Base-by-base conservation (phyloP, 2,888 invertebrate genomes). In the Nycteola revayana region DNA sequence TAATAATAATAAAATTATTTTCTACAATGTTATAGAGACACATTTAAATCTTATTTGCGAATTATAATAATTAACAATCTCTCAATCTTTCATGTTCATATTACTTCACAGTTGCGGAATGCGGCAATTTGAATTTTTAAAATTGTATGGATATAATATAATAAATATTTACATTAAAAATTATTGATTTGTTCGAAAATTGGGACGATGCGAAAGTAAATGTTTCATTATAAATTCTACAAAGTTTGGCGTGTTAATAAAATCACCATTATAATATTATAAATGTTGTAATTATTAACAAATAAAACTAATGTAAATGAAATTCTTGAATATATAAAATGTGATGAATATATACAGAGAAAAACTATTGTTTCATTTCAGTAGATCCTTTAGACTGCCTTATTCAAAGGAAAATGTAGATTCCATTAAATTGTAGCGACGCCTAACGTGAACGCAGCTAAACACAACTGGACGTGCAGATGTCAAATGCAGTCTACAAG, bases 261-360 rank as follows among this genome's bases (percentile, higher is more conserved):
- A 32, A 14, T 39, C 53, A 56, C 50, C 38, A 46, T 37, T 39
- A 41, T 37, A 44, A 32, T 37, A 54, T 42, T 45, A 47, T 50
- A 37, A 48, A 53, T 56, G 56, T 56, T 48, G 51, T 55, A 49
- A 60, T 67, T 48, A 64, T 61, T 65, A 58, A 42, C 44, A 49
- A 53, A 47, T 49, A 54, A n/a, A n/a, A n/a, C 48, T 39, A 57
- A 49, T 60, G 52, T 62, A 61, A 59, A 58, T 46, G 45, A 35
- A 54, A 57, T 61, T 59, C 60, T 53, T 59, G 49, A 60, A 55
- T 53, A 38, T 52, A 62, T 49, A 57, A 64, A 63, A 64, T 57
- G 60, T 65, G 61, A 70, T 65, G 60, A 55, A 56, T 52, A 55
- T 51, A 55, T 46, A 65, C 49, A 47, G 42, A 54, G 49, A 46